Evolutionary conservation across 2,888 invertebrate genomes (phyloP), one percentile per base, ranked within the genome.

Genomic region (Kuschelorhynchus macadamiae): DNA sequence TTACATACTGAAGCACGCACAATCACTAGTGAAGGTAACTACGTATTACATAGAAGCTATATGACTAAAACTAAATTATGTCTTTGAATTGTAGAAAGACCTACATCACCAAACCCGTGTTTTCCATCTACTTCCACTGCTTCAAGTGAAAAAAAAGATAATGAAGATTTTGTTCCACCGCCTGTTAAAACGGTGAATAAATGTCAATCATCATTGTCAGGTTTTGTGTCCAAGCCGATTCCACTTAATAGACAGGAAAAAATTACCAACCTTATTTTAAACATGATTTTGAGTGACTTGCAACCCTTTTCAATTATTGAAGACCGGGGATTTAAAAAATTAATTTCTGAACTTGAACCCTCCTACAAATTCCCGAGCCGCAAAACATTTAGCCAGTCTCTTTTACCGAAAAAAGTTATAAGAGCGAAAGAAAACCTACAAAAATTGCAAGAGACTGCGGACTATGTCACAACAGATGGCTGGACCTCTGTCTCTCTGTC

Each of bases 241-340:
- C 30, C 57, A 14, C 16, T 42, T 20, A 11, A 21, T 44, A 12
- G 46, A 11, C 33, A 49, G 16, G 8, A 47, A 50, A 47, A 49
- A 33, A 67, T 71, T 25, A 63, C 72, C 49, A 50, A 67, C 8
- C 18, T 20, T 2, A 46, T 73, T 14, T 44, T 73, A 49, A 21
- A 65, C 11, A 55, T 75, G 21, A 62, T 75, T 18, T 57, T 67
- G 4, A 59, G 39, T 9, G 75, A 75, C 42, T 62, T 71, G 36
- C 72, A 75, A 46, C 75, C 75, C 4, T 74, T 75, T 59, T 71
- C 71, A 12, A 46, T 74, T 25, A 71, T 75, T 2, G 72, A 72
- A 44, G 72, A 74, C 49, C 14, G 42, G 7, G 71, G 73, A 18
- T 74, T 74, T 60, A 50, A 57, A 60, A 55, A 42, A 12, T 72